Evolutionary conservation across 2,113 vertebrate species (phyloP).

Genomic region (Rhagologus leucostigma): DNA sequence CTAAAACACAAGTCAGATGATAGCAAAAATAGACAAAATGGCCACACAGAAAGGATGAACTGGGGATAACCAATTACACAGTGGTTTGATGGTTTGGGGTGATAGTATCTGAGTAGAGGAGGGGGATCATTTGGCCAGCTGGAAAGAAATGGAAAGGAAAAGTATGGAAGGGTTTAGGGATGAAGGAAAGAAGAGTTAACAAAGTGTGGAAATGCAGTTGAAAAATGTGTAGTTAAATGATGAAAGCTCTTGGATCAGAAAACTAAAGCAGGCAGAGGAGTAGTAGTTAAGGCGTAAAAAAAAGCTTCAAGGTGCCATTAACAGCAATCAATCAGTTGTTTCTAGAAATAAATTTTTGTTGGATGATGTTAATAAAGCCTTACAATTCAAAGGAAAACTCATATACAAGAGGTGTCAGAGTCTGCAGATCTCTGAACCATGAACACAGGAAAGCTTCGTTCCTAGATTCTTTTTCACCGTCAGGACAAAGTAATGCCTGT

Average conservation of each 20-base stretch:
- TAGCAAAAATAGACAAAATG: neutral
- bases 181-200: neutral
- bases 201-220: neutral
- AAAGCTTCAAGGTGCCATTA: neutral
- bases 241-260: neutral
- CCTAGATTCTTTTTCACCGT: neutral
- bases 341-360: neutral
- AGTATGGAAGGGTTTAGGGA: neutral
- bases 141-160: neutral
- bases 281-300: neutral
- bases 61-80: neutral
- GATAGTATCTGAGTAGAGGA: neutral
- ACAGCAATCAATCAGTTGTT: neutral
- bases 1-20: neutral
- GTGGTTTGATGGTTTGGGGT: neutral
- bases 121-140: neutral
- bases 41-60: neutral
- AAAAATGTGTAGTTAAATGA: neutral
- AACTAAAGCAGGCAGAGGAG: neutral
- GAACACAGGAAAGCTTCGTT: neutral
- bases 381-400: neutral
- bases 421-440: neutral
- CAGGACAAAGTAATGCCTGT: neutral
- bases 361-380: neutral
- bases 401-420: neutral